Conservation (phyloP, 1,140 invertebrate species). For the Camponotus floridanus region DNA sequence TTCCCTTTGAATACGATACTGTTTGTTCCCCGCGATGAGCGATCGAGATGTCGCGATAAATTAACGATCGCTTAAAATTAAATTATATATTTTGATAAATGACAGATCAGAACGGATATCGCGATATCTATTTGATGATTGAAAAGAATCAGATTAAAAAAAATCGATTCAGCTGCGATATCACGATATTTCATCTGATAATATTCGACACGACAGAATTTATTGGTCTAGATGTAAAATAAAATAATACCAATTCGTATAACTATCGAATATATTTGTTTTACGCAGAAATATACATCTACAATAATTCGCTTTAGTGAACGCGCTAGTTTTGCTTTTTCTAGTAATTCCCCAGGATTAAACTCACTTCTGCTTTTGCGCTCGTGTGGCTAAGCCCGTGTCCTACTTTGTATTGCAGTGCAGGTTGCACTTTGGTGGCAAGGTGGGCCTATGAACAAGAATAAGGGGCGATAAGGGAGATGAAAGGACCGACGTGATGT, state of each 20-base stretch:
- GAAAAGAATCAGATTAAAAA: slow-evolving; percentile 46
- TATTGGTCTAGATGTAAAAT: not conserved
- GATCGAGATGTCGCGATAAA: not conserved
- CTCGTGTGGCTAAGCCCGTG: not conserved
- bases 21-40: slow-evolving; percentile 25
- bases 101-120: not conserved
- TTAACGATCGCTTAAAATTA: slow-evolving; percentile 34
- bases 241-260: not conserved
- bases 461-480: not conserved
- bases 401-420: slow-evolving; percentile 34
- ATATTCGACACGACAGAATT: not conserved
- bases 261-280: slow-evolving; percentile 2
- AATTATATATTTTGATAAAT: slow-evolving; percentile 40
- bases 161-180: slow-evolving; percentile 10
- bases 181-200: not conserved
- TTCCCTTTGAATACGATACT: slow-evolving; percentile 60
- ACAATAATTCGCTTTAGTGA: not conserved
- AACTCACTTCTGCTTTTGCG: slow-evolving; percentile 6
- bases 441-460: not conserved
- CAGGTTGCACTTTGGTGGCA: not conserved
- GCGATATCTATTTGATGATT: slow-evolving; percentile 23
- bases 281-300: not conserved
- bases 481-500: not conserved
- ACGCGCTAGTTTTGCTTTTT: not conserved
- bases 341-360: slow-evolving; percentile 15